These are phyloP conservation scores for Oreochromis aureus DNA, from an alignment of 2,113 vertebrate species.

Conservation along the genomic window DNA sequence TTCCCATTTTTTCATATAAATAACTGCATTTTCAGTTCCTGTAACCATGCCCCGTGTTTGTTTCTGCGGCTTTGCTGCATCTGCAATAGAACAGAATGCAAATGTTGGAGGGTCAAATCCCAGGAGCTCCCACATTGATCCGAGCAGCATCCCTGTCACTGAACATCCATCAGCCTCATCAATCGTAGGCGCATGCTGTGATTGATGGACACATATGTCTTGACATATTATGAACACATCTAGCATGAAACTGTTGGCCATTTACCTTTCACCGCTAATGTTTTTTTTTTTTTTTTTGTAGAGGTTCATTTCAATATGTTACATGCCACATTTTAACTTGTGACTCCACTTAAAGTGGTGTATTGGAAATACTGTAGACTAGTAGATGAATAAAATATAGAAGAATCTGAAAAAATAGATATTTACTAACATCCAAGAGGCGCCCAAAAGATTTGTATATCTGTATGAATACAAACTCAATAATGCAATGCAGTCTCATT, in stretches of 20 bases:
- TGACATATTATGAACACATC: not conserved
- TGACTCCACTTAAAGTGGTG: not conserved
- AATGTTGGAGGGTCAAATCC: not conserved
- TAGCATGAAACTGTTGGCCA: not conserved
- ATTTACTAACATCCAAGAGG: not conserved
- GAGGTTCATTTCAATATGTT: not conserved
- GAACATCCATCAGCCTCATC: not conserved
- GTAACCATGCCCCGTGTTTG: not conserved
- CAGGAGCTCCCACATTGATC: conserved; percentile 43
- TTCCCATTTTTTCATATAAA: not conserved
- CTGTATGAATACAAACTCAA: not conserved
- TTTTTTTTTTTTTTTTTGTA: not conserved
- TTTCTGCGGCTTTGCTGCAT: not conserved
- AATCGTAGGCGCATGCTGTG: not conserved
- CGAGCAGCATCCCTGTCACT: conserved; percentile 15
- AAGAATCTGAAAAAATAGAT: not conserved
- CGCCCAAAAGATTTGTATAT: not conserved
- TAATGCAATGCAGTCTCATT: not conserved
- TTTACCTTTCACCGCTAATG: not conserved
- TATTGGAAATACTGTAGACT: not conserved
- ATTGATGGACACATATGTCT: not conserved
- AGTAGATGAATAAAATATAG: not conserved
- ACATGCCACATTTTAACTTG: not conserved
- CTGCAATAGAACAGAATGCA: not conserved
- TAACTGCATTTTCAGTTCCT: not conserved